These are phyloP conservation scores for Sialia sialis DNA, from an alignment of 2,113 vertebrate species.

Conservation along the genomic window DNA sequence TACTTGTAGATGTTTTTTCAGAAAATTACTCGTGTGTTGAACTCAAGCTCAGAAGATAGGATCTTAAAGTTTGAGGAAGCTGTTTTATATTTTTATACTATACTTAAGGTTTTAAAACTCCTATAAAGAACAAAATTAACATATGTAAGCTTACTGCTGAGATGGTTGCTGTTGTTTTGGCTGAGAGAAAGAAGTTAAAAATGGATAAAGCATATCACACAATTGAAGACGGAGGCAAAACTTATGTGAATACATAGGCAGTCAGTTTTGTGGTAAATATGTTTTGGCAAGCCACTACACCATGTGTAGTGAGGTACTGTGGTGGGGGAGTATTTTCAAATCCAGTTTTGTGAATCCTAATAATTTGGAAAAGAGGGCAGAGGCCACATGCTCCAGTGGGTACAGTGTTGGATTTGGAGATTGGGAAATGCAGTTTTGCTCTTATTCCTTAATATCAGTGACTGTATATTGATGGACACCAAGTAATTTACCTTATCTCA, in stretches of 20 bases:
- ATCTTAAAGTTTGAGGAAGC: background rate
- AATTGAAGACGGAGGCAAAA: background rate
- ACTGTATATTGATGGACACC: background rate
- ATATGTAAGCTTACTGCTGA: background rate
- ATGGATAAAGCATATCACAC: background rate
- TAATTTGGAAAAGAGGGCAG: background rate
- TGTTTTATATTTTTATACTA: background rate
- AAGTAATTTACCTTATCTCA: background rate
- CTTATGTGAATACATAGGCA: background rate
- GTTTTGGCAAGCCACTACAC: background rate
- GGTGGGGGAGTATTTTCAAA: background rate
- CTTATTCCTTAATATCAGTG: background rate
- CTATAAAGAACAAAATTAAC: background rate
- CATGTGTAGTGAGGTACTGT: background rate
- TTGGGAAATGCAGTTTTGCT: background rate
- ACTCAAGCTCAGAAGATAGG: background rate
- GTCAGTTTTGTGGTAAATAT: background rate
- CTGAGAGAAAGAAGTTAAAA: background rate
- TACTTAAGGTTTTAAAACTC: background rate
- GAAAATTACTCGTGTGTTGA: background rate
- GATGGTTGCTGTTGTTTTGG: background rate
- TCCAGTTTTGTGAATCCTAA: background rate
- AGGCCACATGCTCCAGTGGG: background rate
- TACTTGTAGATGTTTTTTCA: background rate
- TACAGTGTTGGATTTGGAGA: background rate